Evolutionary conservation across 2,888 invertebrate species (phyloP).

Genomic region (Machimus atricapillus): DNA sequence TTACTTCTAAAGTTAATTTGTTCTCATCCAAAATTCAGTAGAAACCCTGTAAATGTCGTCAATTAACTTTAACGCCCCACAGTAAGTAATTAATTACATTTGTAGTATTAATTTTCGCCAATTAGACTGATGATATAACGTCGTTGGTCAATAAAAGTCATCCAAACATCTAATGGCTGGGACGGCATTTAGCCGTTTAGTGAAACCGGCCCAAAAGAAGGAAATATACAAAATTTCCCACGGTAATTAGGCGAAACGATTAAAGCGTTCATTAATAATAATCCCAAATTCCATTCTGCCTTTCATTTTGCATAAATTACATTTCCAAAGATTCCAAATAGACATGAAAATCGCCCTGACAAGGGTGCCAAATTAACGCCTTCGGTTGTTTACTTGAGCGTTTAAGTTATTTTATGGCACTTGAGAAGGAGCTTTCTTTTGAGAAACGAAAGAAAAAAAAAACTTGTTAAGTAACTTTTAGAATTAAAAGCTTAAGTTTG

Average conservation of each 20-base stretch:
- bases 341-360: constrained; percentile 42
- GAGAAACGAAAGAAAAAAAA: not conserved
- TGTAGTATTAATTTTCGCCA: constrained; percentile 14
- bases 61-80: not conserved
- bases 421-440: constrained; percentile 11
- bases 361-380: constrained; percentile 45
- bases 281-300: constrained; percentile 40
- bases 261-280: constrained; percentile 43
- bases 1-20: not conserved
- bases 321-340: constrained; percentile 31
- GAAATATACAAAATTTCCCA: constrained; percentile 39
- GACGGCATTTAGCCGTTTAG: not conserved
- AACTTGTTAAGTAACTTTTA: constrained; percentile 44
- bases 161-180: not conserved
- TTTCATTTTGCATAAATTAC: constrained; percentile 43
- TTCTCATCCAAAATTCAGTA: not conserved
- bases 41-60: not conserved
- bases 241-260: constrained; percentile 42
- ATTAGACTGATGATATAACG: not conserved
- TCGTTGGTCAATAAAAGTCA: constrained; percentile 6
- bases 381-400: constrained; percentile 44
- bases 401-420: constrained; percentile 43
- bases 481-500: constrained; percentile 43
- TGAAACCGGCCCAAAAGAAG: not conserved
- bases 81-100: constrained; percentile 10